phyloP scores from a whole-genome alignment of 2,888 invertebrate species.

The Pharmacophagus antenor region DNA sequence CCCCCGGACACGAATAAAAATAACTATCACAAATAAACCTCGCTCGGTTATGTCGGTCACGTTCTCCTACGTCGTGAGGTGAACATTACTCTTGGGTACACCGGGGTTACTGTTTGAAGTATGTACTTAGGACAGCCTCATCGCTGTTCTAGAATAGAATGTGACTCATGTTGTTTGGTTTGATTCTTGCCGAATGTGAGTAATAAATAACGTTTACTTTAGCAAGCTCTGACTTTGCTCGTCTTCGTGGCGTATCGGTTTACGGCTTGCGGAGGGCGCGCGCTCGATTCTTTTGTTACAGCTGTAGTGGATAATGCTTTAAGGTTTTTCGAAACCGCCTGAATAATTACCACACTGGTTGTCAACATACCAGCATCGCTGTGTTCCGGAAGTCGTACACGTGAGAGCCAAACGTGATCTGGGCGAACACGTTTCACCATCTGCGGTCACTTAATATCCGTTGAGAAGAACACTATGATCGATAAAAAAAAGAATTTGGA shows the following conservation, averaged over 20 bases:
- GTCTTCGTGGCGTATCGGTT: background rate
- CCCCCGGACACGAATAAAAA: slow-evolving; percentile 31
- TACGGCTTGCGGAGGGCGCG: background rate
- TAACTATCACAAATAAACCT: slow-evolving; percentile 21
- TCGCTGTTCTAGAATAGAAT: background rate
- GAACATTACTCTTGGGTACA: slow-evolving; percentile 15
- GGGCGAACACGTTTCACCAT: too few species aligned
- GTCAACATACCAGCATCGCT: too few species aligned
- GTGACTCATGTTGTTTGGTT: background rate
- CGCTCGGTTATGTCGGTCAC: slow-evolving; percentile 6
- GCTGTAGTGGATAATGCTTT: too few species aligned
- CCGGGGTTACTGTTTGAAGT: background rate
- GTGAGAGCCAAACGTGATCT: too few species aligned
- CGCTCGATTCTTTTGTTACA: too few species aligned
- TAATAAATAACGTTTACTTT: background rate
- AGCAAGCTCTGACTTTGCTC: background rate
- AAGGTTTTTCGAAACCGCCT: too few species aligned
- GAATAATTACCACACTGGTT: too few species aligned
- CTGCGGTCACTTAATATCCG: too few species aligned
- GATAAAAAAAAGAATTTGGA: too few species aligned
- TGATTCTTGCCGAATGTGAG: background rate
- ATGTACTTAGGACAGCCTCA: background rate
- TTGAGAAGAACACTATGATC: too few species aligned
- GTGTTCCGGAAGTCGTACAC: too few species aligned
- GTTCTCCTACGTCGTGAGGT: slow-evolving; percentile 10